Conservation (phyloP, 1,140 invertebrate genomes). For the Papilio dardanus region DNA sequence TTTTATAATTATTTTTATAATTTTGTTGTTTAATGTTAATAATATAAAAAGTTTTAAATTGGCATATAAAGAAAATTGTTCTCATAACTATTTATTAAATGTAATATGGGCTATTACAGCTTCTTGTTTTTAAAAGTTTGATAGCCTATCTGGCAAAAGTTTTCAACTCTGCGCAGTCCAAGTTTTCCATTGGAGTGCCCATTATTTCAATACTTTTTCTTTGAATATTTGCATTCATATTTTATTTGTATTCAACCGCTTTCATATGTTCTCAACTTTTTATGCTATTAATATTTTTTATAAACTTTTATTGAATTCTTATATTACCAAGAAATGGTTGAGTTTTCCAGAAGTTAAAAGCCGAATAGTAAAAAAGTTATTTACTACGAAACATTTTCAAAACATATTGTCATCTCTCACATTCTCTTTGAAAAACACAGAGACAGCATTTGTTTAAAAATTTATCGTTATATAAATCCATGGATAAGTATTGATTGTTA, state of each 20-base stretch:
- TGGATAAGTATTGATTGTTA: background rate
- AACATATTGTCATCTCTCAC: too few species aligned
- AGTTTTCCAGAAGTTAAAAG: too few species aligned
- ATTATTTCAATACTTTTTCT: background rate
- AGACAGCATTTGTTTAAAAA: background rate
- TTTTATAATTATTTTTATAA: background rate
- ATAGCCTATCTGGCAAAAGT: background rate
- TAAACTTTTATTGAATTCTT: too few species aligned
- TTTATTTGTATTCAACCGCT: background rate
- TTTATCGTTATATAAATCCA: background rate
- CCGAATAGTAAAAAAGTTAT: too few species aligned
- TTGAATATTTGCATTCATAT: background rate
- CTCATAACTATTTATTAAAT: background rate
- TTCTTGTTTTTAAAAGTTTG: background rate
- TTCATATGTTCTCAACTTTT: background rate
- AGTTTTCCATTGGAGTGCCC: background rate
- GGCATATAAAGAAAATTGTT: background rate
- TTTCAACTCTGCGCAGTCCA: background rate
- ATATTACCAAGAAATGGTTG: too few species aligned
- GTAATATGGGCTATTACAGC: conserved; percentile 6
- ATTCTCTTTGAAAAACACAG: background rate
- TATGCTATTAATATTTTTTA: too few species aligned
- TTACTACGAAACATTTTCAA: too few species aligned
- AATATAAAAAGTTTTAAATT: background rate
- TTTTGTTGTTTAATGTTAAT: background rate